A percentile compares a stretch with the other conserved stretches of the same genome.
phyloP scores from a whole-genome alignment of 1,140 invertebrate genomes.

The Caerostris extrusa region DNA sequence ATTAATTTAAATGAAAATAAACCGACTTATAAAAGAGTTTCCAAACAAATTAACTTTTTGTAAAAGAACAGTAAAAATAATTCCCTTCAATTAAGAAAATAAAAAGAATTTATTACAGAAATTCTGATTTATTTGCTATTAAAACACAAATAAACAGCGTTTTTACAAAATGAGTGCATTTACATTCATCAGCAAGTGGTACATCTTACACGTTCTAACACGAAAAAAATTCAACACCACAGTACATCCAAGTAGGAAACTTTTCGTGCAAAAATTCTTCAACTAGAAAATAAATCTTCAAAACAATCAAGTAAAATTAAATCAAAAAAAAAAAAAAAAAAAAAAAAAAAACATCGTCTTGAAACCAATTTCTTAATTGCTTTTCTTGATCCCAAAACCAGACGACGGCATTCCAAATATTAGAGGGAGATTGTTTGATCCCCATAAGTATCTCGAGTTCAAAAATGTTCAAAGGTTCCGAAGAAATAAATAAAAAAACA shows the following conservation, averaged over 20 bases:
- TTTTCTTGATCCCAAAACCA: neutral
- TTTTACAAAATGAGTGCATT: neutral
- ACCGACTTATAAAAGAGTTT: too few relatives aligned
- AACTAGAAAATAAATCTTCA: neutral
- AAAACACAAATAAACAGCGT: neutral
- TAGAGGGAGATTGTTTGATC: neutral
- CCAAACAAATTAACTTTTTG: too few relatives aligned
- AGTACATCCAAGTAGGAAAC: neutral
- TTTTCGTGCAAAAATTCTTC: neutral
- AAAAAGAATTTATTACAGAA: too few relatives aligned
- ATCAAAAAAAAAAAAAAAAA: neutral
- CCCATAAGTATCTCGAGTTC: neutral
- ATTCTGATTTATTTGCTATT: too few relatives aligned
- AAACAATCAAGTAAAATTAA: neutral
- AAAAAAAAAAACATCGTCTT: neutral
- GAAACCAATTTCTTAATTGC: conserved; percentile 30
- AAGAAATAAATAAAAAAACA: neutral
- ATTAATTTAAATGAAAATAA: too few relatives aligned
- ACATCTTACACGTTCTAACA: too few relatives aligned
- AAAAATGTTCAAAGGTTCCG: neutral
- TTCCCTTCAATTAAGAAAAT: too few relatives aligned
- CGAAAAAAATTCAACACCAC: neutral
- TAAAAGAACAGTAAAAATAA: too few relatives aligned
- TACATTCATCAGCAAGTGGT: neutral
- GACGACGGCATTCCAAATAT: neutral